phyloP scores from a whole-genome alignment of 2,888 invertebrate species.

The Lottia scabra region DNA sequence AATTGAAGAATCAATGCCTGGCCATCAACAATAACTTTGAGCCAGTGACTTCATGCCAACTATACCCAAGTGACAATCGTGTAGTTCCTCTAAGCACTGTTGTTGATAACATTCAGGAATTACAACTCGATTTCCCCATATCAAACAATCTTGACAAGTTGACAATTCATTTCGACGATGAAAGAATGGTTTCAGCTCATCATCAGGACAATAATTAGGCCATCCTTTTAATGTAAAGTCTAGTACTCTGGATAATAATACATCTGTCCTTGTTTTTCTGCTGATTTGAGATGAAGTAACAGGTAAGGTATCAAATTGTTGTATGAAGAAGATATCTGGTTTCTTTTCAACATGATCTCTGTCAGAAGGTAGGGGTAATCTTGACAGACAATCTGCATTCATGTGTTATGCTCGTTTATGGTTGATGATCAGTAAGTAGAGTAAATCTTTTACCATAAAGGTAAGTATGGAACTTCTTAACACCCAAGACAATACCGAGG shows the following conservation, averaged over 20 bases:
- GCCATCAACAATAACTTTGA: constrained; percentile 46
- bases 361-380: constrained; percentile 33
- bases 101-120: constrained; percentile 20
- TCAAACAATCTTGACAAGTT: constrained; percentile 40
- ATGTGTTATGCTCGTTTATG: constrained; percentile 51
- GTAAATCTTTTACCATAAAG: constrained; percentile 67
- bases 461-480: constrained; percentile 67
- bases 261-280: constrained; percentile 22
- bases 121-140: constrained; percentile 33
- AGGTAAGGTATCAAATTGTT: constrained; percentile 51
- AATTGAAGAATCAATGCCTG: constrained; percentile 20
- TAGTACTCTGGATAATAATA: constrained; percentile 22
- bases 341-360: constrained; percentile 8
- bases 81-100: constrained; percentile 36
- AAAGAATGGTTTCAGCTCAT: constrained; percentile 22
- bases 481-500: constrained; percentile 64
- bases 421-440: constrained; percentile 66
- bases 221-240: constrained; percentile 24
- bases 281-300: constrained; percentile 19
- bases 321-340: constrained; percentile 19
- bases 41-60: constrained; percentile 47
- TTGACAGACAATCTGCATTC: constrained; percentile 59
- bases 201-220: neutral
- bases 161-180: constrained; percentile 30
- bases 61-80: constrained; percentile 45